Evolutionary conservation across 2,113 vertebrate species (phyloP), one percentile per base, ranked within the genome.

Genomic region (Lophura nycthemera): DNA sequence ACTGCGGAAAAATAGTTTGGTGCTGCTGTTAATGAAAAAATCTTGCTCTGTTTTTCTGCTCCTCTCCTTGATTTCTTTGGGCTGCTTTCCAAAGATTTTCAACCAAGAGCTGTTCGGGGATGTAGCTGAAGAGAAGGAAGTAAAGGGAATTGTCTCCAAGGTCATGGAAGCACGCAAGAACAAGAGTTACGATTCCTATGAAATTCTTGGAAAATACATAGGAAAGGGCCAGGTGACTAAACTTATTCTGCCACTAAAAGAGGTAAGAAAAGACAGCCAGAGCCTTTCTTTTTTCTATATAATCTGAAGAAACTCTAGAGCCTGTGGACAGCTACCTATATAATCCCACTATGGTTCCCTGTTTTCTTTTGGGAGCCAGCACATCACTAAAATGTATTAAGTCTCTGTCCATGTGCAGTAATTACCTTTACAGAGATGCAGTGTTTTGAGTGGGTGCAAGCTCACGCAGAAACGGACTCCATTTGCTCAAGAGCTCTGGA

Each of bases 131-230:
- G 99, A 99, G 94, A 99, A 99, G 79, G 99, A 99, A 70, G 98
- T 99, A 59, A 99, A 98, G 61, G 99, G 99, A 54, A 99, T 99
- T 15, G 97, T 99, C 56, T 99, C 99, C 83, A 99, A 99, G 96
- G 97, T 99, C 84, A 99, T 99, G 99, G 99, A 99, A 96, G 99
- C 99, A 0, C 98, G 99, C 40, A 98, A 99, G 97, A 99, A 98
- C 98, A 99, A 99, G 95, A 99, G 99, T 94, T 99, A 98, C 0
- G 99, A 99, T 90, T 99, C 99, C 10, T 99, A 99, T 3, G 98
- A 99, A 98, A 97, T 99, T 84, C 98, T 99, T 92, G 99, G 98
- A 17, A 98, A 97, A 86, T 99, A 98, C 94, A 97, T 99, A 81
- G 98, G 99, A 92, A 99, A 98, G 83, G 97, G 98, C 40, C 98